These are phyloP conservation scores for Geotrupes spiniger DNA, from an alignment of 2,888 invertebrate genomes.

Conservation along the genomic window DNA sequence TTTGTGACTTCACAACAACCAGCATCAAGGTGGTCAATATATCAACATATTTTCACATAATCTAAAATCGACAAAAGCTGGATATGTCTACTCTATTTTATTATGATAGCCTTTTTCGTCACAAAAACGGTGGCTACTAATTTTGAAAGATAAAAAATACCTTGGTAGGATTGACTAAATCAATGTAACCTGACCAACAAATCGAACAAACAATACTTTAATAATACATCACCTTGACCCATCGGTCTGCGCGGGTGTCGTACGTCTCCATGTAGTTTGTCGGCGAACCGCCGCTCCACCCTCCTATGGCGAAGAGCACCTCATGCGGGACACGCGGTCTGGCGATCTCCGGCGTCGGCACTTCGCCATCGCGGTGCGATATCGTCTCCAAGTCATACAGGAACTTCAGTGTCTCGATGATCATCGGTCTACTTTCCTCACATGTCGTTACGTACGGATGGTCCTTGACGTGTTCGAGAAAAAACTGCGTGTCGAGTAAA, in stretches of 20 bases:
- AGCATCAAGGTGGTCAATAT: too few species aligned
- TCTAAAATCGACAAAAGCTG: too few species aligned
- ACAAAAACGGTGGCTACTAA: too few species aligned
- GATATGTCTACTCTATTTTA: too few species aligned
- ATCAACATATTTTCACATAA: too few species aligned
- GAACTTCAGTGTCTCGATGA: slow-evolving; percentile 88
- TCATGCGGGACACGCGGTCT: slow-evolving; percentile 84
- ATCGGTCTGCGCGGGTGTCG: slow-evolving; percentile 84
- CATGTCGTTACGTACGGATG: slow-evolving; percentile 82
- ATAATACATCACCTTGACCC: slow-evolving; percentile 60
- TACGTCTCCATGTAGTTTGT: slow-evolving; percentile 82
- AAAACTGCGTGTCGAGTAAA: slow-evolving; percentile 83
- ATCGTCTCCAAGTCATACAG: slow-evolving; percentile 91
- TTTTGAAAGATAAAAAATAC: too few species aligned
- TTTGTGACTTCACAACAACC: too few species aligned
- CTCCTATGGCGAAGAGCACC: slow-evolving; percentile 73
- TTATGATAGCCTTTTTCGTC: too few species aligned
- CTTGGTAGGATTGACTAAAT: too few species aligned
- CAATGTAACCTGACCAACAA: too few species aligned
- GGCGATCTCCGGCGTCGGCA: slow-evolving; percentile 80
- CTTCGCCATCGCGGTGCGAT: slow-evolving; percentile 73
- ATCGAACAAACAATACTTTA: too few species aligned
- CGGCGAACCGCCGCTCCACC: slow-evolving; percentile 75
- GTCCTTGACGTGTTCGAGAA: slow-evolving; percentile 85
- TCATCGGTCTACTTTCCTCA: slow-evolving; percentile 80